These are phyloP conservation scores for Trichogramma pretiosum DNA, from an alignment of 1,140 invertebrate species.

Conservation along the genomic window DNA sequence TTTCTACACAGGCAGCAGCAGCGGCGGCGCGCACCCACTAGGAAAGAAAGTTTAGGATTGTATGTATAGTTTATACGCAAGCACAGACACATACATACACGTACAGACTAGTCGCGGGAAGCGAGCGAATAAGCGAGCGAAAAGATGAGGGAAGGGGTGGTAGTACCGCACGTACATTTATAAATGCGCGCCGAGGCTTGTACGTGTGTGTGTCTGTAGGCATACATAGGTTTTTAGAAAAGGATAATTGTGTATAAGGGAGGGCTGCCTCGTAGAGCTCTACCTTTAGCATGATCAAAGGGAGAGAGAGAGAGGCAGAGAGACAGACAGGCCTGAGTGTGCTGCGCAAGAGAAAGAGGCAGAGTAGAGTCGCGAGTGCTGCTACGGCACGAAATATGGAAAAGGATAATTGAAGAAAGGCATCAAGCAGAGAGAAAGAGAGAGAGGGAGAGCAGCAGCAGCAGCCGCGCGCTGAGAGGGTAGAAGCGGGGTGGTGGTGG, in stretches of 20 bases:
- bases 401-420: not conserved
- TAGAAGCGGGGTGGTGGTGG: not conserved
- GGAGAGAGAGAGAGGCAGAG: constrained; percentile 1
- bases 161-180: no score
- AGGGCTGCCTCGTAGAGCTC: no score
- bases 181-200: no score
- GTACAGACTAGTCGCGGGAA: no score
- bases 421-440: constrained; percentile 20
- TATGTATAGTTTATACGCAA: no score
- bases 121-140: no score
- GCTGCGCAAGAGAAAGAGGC: constrained; percentile 3
- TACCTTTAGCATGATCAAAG: not conserved
- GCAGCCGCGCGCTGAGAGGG: constrained; percentile 4
- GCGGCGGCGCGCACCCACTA: not conserved
- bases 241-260: constrained; percentile 16
- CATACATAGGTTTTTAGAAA: constrained; percentile 8
- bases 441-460: constrained; percentile 21
- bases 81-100: no score
- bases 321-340: not conserved
- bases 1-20: not conserved
- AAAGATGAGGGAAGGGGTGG: no score
- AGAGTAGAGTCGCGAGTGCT: not conserved
- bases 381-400: not conserved
- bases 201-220: no score
- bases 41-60: no score